Percentiles rank a stretch among this genome's conserved stretches.
Evolutionary conservation across 2,797 vertebrate genomes (phyloP).

Genomic region (Muscicapa striata): DNA sequence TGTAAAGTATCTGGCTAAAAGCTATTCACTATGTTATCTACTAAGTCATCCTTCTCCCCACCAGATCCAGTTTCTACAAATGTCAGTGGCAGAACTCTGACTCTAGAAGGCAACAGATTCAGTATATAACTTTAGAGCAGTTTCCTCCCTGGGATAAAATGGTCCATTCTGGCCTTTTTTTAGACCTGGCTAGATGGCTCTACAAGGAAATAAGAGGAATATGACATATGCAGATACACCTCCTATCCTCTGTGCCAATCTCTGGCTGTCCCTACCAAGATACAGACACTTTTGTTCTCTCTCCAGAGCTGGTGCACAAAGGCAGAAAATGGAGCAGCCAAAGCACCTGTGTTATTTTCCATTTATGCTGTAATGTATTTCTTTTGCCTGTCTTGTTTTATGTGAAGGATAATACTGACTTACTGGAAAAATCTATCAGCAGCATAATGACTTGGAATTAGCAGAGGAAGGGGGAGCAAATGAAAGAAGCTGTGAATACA

Average conservation of each 20-base stretch:
- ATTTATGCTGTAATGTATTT: neutral
- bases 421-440: neutral
- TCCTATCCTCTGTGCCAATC: neutral
- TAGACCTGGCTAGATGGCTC: neutral
- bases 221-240: neutral
- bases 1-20: conserved; percentile 33
- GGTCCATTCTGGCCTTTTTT: neutral
- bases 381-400: neutral
- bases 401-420: neutral
- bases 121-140: neutral
- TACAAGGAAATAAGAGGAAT: neutral
- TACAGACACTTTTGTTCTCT: neutral
- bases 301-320: neutral
- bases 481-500: neutral
- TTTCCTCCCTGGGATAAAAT: neutral
- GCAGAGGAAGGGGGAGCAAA: neutral
- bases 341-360: neutral
- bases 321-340: neutral
- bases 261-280: neutral
- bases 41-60: neutral
- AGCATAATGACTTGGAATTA: neutral
- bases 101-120: neutral
- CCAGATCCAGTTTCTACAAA: neutral
- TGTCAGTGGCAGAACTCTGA: neutral
- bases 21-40: neutral